Conservation (phyloP, 1,140 invertebrate genomes). For the Trichonephila inaurata region DNA sequence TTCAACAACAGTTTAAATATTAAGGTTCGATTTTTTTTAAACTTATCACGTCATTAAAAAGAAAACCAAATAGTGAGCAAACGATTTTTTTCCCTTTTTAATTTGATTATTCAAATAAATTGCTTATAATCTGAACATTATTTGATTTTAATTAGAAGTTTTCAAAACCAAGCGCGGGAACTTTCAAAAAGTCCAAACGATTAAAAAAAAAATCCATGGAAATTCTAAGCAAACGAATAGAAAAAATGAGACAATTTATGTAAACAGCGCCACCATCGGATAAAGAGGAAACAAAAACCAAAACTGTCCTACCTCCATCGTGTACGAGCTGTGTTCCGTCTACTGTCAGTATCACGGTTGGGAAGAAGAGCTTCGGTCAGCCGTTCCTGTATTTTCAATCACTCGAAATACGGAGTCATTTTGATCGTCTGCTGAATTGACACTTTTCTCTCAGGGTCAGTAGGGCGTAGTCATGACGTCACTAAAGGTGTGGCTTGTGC, state of each 20-base stretch:
- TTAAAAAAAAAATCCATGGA: not conserved
- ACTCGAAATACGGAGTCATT: slow-evolving; percentile 44
- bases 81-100: no score
- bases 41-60: no score
- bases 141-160: no score
- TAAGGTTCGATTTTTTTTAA: no score
- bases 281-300: not conserved
- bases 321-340: not conserved
- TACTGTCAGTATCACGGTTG: not conserved
- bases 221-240: not conserved
- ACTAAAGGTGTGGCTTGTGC: slow-evolving; percentile 59
- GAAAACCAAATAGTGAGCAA: no score
- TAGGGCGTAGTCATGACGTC: slow-evolving; percentile 58
- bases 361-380: not conserved
- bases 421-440: slow-evolving; percentile 30
- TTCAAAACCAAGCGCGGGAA: no score
- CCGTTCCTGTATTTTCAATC: slow-evolving; percentile 36
- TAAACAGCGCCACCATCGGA: slow-evolving; percentile 17
- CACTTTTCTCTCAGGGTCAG: slow-evolving; percentile 54
- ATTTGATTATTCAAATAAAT: no score
- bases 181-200: not conserved
- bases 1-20: no score
- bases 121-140: no score
- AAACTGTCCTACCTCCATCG: slow-evolving; percentile 53
- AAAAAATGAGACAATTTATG: not conserved